Conservation (phyloP, 2,888 invertebrate genomes). For the Caenorhabditis virilis region DNA sequence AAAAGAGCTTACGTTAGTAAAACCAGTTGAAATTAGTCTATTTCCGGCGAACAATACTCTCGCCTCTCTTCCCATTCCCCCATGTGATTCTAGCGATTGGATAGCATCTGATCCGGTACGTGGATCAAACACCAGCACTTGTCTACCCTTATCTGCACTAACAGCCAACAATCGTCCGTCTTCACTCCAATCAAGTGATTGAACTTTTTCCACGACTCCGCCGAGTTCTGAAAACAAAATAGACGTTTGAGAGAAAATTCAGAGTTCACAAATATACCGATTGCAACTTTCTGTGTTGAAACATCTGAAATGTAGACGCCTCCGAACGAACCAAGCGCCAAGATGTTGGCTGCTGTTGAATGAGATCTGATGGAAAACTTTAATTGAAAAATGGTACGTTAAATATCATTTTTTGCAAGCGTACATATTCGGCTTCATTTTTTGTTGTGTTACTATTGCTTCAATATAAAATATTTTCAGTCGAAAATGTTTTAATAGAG, state of each 20-base stretch:
- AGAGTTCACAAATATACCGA: constrained; percentile 8
- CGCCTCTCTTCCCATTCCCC: constrained; percentile 58
- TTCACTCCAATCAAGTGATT: constrained; percentile 86
- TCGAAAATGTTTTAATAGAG: no score
- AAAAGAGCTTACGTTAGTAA: constrained; percentile 76
- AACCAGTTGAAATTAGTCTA: constrained; percentile 85
- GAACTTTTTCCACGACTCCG: constrained; percentile 75
- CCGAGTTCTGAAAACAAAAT: constrained; percentile 43
- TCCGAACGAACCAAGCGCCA: constrained; percentile 83
- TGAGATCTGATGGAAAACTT: no score
- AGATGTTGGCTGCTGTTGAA: constrained; percentile 85
- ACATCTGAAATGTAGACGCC: constrained; percentile 86
- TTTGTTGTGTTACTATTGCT: no score
- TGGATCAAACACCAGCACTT: constrained; percentile 69
- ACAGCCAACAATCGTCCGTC: constrained; percentile 83
- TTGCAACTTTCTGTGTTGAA: constrained; percentile 70
- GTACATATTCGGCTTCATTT: no score
- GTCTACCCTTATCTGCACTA: constrained; percentile 71
- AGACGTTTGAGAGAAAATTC: no score
- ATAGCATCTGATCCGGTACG: constrained; percentile 63
- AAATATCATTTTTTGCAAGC: no score
- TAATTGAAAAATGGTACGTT: no score
- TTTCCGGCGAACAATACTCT: constrained; percentile 88
- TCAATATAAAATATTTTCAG: no score
- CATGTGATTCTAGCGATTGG: constrained; percentile 48